A percentile compares a stretch with the other conserved stretches of the same genome.
phyloP scores from a whole-genome alignment of 30 jellyfish, hydroid and myxozoan species.

The Hydractinia symbiolongicarpus region DNA sequence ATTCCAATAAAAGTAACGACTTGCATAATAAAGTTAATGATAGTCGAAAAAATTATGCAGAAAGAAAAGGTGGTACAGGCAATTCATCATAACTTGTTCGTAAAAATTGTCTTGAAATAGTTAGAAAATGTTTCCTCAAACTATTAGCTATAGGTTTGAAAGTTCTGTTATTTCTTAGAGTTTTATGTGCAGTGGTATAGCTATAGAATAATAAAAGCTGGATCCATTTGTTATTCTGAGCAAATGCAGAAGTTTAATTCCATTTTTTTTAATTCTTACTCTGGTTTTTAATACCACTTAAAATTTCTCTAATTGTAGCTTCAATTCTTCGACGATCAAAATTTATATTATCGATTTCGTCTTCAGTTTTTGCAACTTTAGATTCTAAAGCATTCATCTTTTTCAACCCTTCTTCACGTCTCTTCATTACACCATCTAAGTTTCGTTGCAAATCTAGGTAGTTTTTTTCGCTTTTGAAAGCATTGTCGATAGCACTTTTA shows the following conservation, averaged over 20 bases:
- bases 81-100: too few relatives aligned
- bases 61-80: too few relatives aligned
- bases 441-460: conserved; percentile 28
- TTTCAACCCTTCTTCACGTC: conserved; percentile 27
- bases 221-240: too few relatives aligned
- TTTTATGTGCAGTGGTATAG: too few relatives aligned
- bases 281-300: conserved; percentile 13
- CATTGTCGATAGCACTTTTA: conserved; percentile 25
- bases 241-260: not conserved
- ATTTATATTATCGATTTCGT: conserved; percentile 9
- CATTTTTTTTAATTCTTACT: not conserved
- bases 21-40: too few relatives aligned
- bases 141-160: too few relatives aligned
- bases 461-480: conserved; percentile 29
- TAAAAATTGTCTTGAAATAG: too few relatives aligned
- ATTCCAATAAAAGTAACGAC: too few relatives aligned
- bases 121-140: too few relatives aligned
- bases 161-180: too few relatives aligned
- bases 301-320: conserved; percentile 28
- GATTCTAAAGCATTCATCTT: conserved; percentile 24
- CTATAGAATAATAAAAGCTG: too few relatives aligned
- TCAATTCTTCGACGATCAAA: conserved; percentile 35
- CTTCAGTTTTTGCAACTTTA: conserved; percentile 20
- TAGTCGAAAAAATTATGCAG: too few relatives aligned
- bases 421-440: conserved; percentile 21